phyloP scores from a whole-genome alignment of 2,888 invertebrate species.

The Drosophila macrothrix region DNA sequence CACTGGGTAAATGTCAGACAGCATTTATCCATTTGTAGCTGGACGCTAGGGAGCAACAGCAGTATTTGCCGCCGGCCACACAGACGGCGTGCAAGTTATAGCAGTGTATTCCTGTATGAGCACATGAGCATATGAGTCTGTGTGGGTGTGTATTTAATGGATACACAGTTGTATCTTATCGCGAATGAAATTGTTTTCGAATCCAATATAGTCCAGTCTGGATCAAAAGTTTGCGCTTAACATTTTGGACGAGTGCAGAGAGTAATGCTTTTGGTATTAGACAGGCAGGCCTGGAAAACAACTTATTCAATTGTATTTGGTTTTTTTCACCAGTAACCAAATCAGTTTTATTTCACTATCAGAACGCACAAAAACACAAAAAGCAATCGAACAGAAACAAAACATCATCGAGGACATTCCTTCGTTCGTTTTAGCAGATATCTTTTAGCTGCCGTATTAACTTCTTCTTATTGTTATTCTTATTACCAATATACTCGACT shows the following conservation, averaged over 20 bases:
- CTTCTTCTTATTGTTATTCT: slow-evolving; percentile 7
- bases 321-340: background rate
- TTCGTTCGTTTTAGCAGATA: slow-evolving; percentile 18
- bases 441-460: slow-evolving; percentile 64
- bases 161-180: slow-evolving; percentile 65
- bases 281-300: slow-evolving; percentile 34
- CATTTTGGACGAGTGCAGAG: slow-evolving; percentile 5
- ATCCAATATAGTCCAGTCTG: slow-evolving; percentile 21
- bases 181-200: slow-evolving; percentile 45
- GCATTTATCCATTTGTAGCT: slow-evolving; percentile 79
- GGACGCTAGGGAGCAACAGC: slow-evolving; percentile 58
- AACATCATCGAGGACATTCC: background rate
- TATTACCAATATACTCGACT: background rate
- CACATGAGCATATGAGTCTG: slow-evolving; percentile 7
- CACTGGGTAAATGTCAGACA: slow-evolving; percentile 72
- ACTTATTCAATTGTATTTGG: slow-evolving; percentile 10
- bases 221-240: slow-evolving; percentile 17
- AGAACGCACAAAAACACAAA: slow-evolving; percentile 4
- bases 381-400: slow-evolving; percentile 6
- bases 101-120: slow-evolving; percentile 35
- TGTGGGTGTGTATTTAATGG: slow-evolving; percentile 54
- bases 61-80: slow-evolving; percentile 45
- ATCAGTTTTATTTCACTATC: slow-evolving; percentile 28
- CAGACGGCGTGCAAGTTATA: slow-evolving; percentile 48
- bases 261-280: background rate